A percentile compares a stretch with the other conserved stretches of the same genome.
Evolutionary conservation across 64 coral and sea anemone genomes (phyloP).

Genomic region (Platygyra sinensis): DNA sequence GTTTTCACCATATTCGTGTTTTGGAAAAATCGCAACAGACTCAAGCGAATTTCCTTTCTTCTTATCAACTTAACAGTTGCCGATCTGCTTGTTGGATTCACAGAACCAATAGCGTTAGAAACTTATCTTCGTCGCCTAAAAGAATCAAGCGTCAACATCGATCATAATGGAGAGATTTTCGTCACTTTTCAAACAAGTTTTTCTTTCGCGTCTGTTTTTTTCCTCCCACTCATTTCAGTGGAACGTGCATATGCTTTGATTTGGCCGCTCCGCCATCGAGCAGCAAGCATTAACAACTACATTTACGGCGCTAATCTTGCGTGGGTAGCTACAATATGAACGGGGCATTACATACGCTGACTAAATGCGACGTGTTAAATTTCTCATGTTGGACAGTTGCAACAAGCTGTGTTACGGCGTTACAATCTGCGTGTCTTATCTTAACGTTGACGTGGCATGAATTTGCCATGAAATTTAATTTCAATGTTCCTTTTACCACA

Average conservation of each 20-base stretch:
- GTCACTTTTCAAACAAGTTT: neutral
- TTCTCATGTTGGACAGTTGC: neutral
- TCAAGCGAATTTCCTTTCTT: neutral
- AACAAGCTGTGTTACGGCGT: neutral
- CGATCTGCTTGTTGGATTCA: neutral
- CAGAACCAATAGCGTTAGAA: neutral
- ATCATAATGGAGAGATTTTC: neutral
- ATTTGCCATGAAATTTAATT: too few relatives aligned
- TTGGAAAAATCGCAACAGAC: neutral
- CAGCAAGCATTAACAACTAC: neutral
- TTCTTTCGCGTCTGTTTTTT: neutral
- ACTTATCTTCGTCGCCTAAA: neutral
- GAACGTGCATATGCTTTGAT: neutral
- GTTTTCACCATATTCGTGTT: neutral
- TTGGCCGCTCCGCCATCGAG: neutral
- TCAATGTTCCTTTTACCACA: too few relatives aligned
- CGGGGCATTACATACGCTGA: neutral
- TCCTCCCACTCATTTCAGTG: neutral
- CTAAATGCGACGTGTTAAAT: neutral
- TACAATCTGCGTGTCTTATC: neutral
- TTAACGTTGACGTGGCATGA: too few relatives aligned
- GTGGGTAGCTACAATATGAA: neutral
- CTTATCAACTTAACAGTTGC: neutral
- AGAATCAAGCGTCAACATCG: neutral
- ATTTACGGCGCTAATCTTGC: neutral